Evolutionary conservation across 2,888 invertebrate genomes (phyloP).

Genomic region (Pyrocoelia pectoralis): DNA sequence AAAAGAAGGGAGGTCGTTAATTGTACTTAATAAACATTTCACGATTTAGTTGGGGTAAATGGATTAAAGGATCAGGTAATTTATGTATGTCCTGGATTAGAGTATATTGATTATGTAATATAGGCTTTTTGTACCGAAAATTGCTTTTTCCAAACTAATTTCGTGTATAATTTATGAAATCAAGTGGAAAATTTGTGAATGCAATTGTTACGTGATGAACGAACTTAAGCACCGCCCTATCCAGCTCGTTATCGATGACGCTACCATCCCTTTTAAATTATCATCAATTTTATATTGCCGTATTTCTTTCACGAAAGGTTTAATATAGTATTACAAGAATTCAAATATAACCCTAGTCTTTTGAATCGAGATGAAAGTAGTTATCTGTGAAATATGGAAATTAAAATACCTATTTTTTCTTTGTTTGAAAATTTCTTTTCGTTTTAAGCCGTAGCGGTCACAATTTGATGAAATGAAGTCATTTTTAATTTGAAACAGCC

Average conservation of each 20-base stretch:
- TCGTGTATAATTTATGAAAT: constrained; percentile 15
- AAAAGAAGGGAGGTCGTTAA: constrained; percentile 35
- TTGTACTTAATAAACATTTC: constrained; percentile 37
- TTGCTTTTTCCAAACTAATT: constrained; percentile 22
- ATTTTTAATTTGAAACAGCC: too few relatives aligned
- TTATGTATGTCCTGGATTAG: constrained; percentile 32
- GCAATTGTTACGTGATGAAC: constrained; percentile 9
- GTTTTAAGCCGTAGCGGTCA: too few relatives aligned
- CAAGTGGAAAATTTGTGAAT: constrained; percentile 22
- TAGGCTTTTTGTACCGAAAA: constrained; percentile 22
- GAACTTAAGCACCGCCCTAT: constrained; percentile 8
- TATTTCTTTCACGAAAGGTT: not conserved
- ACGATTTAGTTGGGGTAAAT: constrained; percentile 36
- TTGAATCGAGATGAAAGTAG: too few relatives aligned
- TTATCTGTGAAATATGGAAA: too few relatives aligned
- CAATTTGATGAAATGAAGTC: too few relatives aligned
- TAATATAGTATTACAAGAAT: not conserved
- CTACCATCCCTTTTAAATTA: constrained; percentile 3
- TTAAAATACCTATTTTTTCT: too few relatives aligned
- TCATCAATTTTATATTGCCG: constrained; percentile 8
- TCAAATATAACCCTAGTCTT: not conserved
- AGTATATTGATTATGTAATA: constrained; percentile 31
- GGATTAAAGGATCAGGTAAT: constrained; percentile 37
- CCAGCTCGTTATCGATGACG: constrained; percentile 12
- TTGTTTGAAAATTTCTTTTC: too few relatives aligned